Conservation (phyloP, 2,797 vertebrate genomes). For the Gorsachius magnificus region DNA sequence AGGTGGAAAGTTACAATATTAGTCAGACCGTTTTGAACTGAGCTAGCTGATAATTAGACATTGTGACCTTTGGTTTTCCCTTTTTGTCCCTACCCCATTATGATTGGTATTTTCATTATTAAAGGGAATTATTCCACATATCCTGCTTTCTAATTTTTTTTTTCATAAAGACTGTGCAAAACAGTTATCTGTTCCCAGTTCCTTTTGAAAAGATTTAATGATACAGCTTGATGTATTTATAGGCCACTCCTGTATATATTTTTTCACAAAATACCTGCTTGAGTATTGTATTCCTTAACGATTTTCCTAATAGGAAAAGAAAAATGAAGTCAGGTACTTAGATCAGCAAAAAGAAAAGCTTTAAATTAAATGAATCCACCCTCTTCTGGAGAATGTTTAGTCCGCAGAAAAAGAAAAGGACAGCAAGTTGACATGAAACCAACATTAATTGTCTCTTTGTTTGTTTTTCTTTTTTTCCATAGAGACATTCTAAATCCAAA, state of each 20-base stretch:
- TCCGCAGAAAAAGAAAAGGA: background rate
- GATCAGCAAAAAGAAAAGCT: background rate
- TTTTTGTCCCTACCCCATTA: background rate
- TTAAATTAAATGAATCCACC: background rate
- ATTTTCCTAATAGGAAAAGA: background rate
- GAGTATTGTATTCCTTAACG: background rate
- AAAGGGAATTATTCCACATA: background rate
- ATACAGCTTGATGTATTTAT: background rate
- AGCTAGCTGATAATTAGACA: background rate
- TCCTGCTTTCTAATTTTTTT: background rate
- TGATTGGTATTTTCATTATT: background rate
- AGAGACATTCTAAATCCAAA: constrained; percentile 91
- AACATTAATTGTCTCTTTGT: background rate
- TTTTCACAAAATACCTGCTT: background rate
- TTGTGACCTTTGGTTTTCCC: background rate
- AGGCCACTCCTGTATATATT: background rate
- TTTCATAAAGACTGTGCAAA: background rate
- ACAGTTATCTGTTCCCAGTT: background rate
- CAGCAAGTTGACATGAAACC: background rate
- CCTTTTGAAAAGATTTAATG: background rate
- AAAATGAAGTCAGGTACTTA: background rate
- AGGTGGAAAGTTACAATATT: background rate
- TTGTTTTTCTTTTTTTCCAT: constrained; percentile 15
- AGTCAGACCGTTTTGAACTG: background rate
- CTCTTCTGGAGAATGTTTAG: background rate